Evolutionary conservation across 1,140 invertebrate species (phyloP), one percentile per base, ranked within the genome.

Genomic region (Bilobella aurantiaca): DNA sequence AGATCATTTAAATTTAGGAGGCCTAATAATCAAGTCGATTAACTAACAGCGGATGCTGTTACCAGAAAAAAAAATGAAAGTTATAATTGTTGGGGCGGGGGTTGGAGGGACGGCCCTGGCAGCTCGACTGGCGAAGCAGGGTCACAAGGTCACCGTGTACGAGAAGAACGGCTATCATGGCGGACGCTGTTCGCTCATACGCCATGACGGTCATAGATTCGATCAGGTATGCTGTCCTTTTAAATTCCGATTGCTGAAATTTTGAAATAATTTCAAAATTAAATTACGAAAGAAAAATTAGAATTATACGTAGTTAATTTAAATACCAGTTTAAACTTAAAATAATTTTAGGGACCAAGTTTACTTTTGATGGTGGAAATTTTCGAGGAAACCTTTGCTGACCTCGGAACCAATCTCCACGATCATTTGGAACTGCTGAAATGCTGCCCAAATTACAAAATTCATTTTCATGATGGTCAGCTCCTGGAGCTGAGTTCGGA

Each of bases 211-310:
- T 5, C 21, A 53, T 23, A 12, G 49, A 53, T 53, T 53, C 21
- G 49, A 53, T 23, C 49, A 53, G 49, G 49, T 42, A 42, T 53
- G 5, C n/a, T n/a, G n/a, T n/a, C n/a, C n/a, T n/a, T n/a, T n/a
- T n/a, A n/a, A n/a, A n/a, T n/a, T n/a, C n/a, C n/a, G n/a, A n/a
- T n/a, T n/a, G n/a, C n/a, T n/a, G n/a, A n/a, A n/a, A n/a, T n/a
- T n/a, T n/a, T n/a, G n/a, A n/a, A n/a, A n/a, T n/a, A n/a, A n/a
- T n/a, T n/a, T n/a, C n/a, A n/a, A 53, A 23, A 53, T 23, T 5
- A 53, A 16, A 18, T 53, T 23, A 53, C 21, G 8, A 5, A 53
- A 23, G 25, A 53, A 18, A 53, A 53, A 53, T 14, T 23, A 14
- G 8, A 53, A 5, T 53, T 16, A 53, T 23, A 42, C 34, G 18